These are phyloP conservation scores for Cheilosia vulpina DNA, from an alignment of 2,888 invertebrate species.

Conservation along the genomic window DNA sequence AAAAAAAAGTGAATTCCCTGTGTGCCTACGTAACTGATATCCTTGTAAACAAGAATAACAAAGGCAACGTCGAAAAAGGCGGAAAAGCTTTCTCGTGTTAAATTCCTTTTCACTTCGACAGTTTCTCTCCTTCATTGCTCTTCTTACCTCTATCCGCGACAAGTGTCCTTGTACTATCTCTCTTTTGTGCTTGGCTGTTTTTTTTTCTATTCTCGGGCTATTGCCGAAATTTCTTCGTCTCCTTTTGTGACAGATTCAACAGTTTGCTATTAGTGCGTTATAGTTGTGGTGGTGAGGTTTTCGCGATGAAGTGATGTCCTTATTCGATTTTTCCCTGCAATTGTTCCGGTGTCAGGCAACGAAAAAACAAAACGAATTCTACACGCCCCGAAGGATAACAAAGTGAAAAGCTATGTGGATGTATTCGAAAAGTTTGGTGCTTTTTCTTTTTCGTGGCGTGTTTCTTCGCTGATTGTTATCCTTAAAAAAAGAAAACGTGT, in stretches of 20 bases:
- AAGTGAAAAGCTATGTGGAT: conserved; percentile 53
- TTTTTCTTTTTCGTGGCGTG: conserved; percentile 4
- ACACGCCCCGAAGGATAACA: conserved; percentile 59
- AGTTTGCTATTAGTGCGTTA: conserved; percentile 63
- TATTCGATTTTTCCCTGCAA: conserved; percentile 50
- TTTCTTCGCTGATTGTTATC: conserved; percentile 4
- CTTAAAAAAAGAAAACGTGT: conserved; percentile 16
- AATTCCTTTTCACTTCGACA: conserved; percentile 40
- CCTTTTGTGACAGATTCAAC: conserved; percentile 68
- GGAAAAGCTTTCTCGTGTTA: conserved; percentile 67
- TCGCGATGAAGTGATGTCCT: conserved; percentile 45
- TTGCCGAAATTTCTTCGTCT: conserved; percentile 44
- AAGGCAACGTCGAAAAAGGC: conserved; percentile 53
- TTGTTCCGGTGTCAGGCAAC: conserved; percentile 31
- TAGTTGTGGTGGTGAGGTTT: conserved; percentile 45
- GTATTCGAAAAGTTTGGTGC: conserved; percentile 13
- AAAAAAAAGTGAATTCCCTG: conserved; percentile 18
- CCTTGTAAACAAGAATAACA: conserved; percentile 67
- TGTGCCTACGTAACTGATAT: conserved; percentile 71
- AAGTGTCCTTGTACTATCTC: conserved; percentile 26
- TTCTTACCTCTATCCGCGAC: neutral
- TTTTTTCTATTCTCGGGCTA: conserved; percentile 6
- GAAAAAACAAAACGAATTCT: conserved; percentile 34
- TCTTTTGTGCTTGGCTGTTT: conserved; percentile 12
- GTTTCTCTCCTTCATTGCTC: neutral